Conservation (phyloP, 2,888 invertebrate genomes). For the Acronicta alni region DNA sequence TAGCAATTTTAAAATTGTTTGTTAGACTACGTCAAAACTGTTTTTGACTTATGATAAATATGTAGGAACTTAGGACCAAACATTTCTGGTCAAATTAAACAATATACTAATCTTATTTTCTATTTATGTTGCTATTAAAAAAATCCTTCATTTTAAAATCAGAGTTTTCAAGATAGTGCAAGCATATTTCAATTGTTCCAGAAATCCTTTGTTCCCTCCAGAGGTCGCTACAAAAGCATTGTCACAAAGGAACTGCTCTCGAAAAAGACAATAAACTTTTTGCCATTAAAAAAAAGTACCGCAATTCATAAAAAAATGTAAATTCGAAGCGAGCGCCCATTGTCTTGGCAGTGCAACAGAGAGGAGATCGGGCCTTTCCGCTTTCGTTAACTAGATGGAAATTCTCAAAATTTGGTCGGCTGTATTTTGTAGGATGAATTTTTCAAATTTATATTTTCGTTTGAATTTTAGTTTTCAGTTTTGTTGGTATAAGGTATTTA, state of each 20-base stretch:
- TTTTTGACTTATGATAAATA: no score
- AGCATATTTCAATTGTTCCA: slow-evolving; percentile 53
- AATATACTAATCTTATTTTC: no score
- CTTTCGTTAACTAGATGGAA: slow-evolving; percentile 47
- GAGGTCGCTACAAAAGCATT: slow-evolving; percentile 49
- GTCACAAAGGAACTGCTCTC: slow-evolving; percentile 50
- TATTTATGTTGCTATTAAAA: no score
- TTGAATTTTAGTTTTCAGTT: neutral
- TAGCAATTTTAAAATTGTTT: no score
- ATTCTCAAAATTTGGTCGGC: slow-evolving; percentile 27
- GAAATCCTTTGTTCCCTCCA: slow-evolving; percentile 37
- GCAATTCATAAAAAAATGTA: slow-evolving; percentile 61
- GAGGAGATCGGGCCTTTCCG: slow-evolving; percentile 53
- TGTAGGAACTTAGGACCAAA: no score
- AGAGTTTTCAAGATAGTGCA: slow-evolving; percentile 5
- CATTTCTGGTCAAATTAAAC: no score
- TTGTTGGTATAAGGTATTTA: no score
- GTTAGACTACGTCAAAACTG: no score
- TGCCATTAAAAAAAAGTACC: slow-evolving; percentile 60
- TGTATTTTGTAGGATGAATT: slow-evolving; percentile 1
- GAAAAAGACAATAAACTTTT: slow-evolving; percentile 69
- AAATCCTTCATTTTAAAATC: slow-evolving; percentile 4
- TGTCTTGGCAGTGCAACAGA: slow-evolving; percentile 46
- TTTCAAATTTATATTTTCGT: slow-evolving; percentile 8
- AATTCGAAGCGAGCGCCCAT: slow-evolving; percentile 50